Conservation (phyloP, 2,113 vertebrate species). For the Sardina pilchardus region DNA sequence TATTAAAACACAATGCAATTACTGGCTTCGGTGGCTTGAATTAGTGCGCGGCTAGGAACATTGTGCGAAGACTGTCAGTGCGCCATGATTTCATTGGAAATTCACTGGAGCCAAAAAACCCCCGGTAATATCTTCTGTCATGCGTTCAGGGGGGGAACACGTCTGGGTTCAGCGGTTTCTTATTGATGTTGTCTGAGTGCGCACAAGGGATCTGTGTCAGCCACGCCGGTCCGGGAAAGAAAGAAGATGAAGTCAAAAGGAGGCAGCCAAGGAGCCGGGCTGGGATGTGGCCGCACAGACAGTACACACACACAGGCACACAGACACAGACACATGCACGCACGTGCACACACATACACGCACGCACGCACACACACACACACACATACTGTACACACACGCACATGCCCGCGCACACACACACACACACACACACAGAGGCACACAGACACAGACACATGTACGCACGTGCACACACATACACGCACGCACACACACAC, state of each 20-base stretch:
- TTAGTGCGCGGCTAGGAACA: background rate
- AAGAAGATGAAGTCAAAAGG: background rate
- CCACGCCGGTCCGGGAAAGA: background rate
- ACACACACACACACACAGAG: background rate
- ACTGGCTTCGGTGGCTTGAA: slow-evolving; percentile 1
- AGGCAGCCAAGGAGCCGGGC: background rate
- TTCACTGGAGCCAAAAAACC: background rate
- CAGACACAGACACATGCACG: background rate
- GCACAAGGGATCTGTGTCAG: background rate
- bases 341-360: background rate
- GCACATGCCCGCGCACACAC: background rate
- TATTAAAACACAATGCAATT: slow-evolving; percentile 16
- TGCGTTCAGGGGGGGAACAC: background rate
- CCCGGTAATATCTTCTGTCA: background rate
- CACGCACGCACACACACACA: slow-evolving; percentile 44
- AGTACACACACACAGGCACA: slow-evolving; percentile 9
- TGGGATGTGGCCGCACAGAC: slow-evolving; percentile 35
- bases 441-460: too few relatives aligned
- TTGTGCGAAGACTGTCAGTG: background rate
- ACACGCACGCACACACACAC: background rate
- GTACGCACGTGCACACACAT: background rate
- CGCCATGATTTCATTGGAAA: slow-evolving; percentile 1
- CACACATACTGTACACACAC: background rate
- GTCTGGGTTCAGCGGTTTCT: background rate
- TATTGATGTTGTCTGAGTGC: background rate